Conservation (phyloP, 2,888 invertebrate species). For the Heteromyza rotundicornis region DNA sequence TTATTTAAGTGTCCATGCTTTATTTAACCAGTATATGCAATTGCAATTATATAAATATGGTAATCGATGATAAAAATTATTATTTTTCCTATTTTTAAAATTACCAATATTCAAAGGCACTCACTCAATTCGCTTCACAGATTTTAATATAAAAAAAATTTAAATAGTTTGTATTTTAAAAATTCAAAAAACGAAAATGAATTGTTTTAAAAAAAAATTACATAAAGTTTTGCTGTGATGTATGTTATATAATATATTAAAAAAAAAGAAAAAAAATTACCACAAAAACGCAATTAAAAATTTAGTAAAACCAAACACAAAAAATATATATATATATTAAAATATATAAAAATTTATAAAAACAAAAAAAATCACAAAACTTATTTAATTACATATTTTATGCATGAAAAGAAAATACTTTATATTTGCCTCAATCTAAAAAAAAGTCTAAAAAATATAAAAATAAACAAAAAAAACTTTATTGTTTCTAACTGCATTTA, state of each 20-base stretch:
- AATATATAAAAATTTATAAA: not conserved
- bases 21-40: too few species aligned
- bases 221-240: constrained; percentile 4
- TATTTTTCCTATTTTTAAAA: too few species aligned
- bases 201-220: not conserved
- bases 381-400: constrained; percentile 4
- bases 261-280: too few species aligned
- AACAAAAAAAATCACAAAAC: too few species aligned
- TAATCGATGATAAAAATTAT: too few species aligned
- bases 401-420: not conserved
- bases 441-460: not conserved
- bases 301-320: not conserved
- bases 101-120: too few species aligned
- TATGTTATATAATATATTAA: constrained; percentile 1
- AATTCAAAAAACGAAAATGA: not conserved
- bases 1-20: too few species aligned
- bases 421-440: not conserved
- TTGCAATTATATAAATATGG: too few species aligned
- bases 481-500: not conserved
- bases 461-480: not conserved
- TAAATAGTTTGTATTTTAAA: constrained; percentile 4
- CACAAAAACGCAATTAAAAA: not conserved
- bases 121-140: too few species aligned
- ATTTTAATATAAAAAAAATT: too few species aligned
- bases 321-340: not conserved